A percentile compares a stretch with the other conserved stretches of the same genome.
These are phyloP conservation scores for Oceanites oceanicus DNA, from an alignment of 2,113 vertebrate species.

Conservation along the genomic window DNA sequence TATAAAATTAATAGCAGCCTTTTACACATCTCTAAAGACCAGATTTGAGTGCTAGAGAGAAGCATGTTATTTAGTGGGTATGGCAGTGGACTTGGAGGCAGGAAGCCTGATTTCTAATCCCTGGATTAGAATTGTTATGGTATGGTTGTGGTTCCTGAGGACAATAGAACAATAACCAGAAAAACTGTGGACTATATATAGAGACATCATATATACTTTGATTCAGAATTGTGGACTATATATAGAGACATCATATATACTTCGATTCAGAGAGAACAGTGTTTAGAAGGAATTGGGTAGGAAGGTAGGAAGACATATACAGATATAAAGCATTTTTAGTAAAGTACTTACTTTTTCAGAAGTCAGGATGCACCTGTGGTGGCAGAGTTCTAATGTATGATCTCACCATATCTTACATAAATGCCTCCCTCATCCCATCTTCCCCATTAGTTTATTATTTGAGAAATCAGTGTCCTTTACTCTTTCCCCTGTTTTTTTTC, in stretches of 20 bases:
- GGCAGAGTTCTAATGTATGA: not conserved
- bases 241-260: no score
- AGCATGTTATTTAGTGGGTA: not conserved
- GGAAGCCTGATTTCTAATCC: not conserved
- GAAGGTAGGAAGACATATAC: not conserved
- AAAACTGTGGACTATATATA: not conserved
- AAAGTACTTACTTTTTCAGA: not conserved
- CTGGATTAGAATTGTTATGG: not conserved
- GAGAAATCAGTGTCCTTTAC: not conserved
- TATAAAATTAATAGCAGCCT: not conserved
- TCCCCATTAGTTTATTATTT: not conserved
- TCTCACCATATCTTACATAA: not conserved
- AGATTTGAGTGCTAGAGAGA: not conserved
- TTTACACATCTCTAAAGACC: not conserved
- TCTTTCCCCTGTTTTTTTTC: not conserved
- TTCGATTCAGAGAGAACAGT: not conserved
- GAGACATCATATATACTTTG: not conserved
- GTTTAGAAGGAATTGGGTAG: not conserved
- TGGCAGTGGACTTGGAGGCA: not conserved
- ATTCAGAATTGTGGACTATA: not conserved
- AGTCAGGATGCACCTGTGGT: not conserved
- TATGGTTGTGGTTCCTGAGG: not conserved
- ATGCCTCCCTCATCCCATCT: not conserved
- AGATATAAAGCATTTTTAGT: not conserved
- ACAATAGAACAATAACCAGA: not conserved